Percentiles rank a stretch among this genome's conserved stretches.
These are phyloP conservation scores for Lasius fuliginosus DNA, from an alignment of 2,888 invertebrate species.

Conservation along the genomic window DNA sequence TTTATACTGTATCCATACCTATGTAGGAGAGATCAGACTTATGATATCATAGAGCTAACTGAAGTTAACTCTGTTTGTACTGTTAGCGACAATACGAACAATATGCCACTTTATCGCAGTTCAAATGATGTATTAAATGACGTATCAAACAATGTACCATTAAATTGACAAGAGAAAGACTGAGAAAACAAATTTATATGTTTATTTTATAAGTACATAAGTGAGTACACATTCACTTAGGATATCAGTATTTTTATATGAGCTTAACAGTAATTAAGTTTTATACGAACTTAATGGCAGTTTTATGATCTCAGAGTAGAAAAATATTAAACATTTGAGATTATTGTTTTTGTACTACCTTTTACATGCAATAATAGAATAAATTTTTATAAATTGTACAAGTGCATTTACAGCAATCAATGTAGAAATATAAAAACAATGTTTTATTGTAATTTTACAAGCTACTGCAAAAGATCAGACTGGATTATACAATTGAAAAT, in stretches of 20 bases:
- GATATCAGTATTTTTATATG: slow-evolving; percentile 29
- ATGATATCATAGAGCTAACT: slow-evolving; percentile 15
- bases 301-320: not conserved
- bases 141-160: not conserved
- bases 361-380: not conserved
- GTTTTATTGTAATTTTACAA: slow-evolving; percentile 11
- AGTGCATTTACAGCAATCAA: slow-evolving; percentile 22
- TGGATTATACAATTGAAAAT: slow-evolving; percentile 15
- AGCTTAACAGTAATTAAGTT: slow-evolving; percentile 26
- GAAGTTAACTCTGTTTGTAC: slow-evolving; percentile 43
- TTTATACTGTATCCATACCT: slow-evolving; percentile 90
- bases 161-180: not conserved
- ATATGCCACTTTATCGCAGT: slow-evolving; percentile 37
- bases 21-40: slow-evolving; percentile 86
- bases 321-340: slow-evolving; percentile 15
- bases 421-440: not conserved
- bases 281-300: slow-evolving; percentile 2
- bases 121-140: slow-evolving; percentile 51
- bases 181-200: not conserved
- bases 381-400: slow-evolving; percentile 31
- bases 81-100: slow-evolving; percentile 34
- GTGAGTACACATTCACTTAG: not conserved
- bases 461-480: not conserved
- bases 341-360: not conserved
- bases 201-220: slow-evolving; percentile 7